Base-by-base conservation (phyloP, 2,113 vertebrate genomes). In the Ictalurus furcatus region DNA sequence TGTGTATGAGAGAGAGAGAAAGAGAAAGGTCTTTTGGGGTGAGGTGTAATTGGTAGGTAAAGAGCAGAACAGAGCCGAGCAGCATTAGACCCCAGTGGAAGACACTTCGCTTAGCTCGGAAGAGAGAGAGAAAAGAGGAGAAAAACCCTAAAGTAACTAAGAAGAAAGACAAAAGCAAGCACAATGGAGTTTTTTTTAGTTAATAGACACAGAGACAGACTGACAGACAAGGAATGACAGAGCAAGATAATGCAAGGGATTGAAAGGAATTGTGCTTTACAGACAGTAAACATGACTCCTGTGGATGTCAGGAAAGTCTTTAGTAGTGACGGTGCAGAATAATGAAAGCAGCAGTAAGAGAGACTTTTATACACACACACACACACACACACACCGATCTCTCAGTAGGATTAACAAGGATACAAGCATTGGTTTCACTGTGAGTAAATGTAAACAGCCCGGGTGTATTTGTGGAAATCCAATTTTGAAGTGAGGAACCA, bases 141-240 rank as follows among this genome's bases (percentile, higher is more conserved):
- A 52, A 48, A 58, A 79, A 19, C 13, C 19, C 54, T 17, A n/a
- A 48, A 63, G 6, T 79, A 83, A 83, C 25, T 11, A 40, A 8
- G 79, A 56, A 56, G 67, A 61, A 17, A 58, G 12, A 14, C 78
- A 80, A 17, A 17, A 56, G 78, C 48, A 48, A 56, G 52, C 14
- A 37, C 34, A 9, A 34, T 82, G 54, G 54, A 59, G 80, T 37
- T 80, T 56, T 80, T 80, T 54, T 82, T 82, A 81, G 19, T 59
- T 34, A 74, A 58, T 6, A 79, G 8, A 74, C 30, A 58, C 28
- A 16, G n/a, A 25, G 67, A 87, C 48, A 40, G 84, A 54, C 54
- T 91, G 6, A 12, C 88, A 79, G 84, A 69, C 59, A 88, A 90
- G 91, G 23, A 92, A 91, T n/a, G 48, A 91, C 92, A 91, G 91